These are phyloP conservation scores for Biston betularia DNA, from an alignment of 2,888 invertebrate species.

Conservation along the genomic window DNA sequence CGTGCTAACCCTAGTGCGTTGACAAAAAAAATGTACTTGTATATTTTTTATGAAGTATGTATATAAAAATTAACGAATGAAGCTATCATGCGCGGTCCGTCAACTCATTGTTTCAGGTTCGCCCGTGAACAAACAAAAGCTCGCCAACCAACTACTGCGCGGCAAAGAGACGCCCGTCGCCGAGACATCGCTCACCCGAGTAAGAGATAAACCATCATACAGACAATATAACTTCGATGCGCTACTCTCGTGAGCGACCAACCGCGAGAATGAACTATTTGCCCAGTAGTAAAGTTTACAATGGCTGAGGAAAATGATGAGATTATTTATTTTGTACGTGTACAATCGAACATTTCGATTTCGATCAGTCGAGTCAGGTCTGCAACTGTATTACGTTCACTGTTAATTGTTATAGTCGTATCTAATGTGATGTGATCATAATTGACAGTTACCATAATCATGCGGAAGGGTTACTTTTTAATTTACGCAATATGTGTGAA, in stretches of 20 bases:
- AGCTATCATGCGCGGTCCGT: constrained; percentile 3
- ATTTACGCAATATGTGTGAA: too few relatives aligned
- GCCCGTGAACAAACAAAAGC: constrained; percentile 93
- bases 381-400: too few relatives aligned
- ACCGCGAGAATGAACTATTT: constrained; percentile 30
- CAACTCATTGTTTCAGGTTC: constrained; percentile 86
- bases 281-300: constrained; percentile 13
- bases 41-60: too few relatives aligned
- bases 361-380: background rate
- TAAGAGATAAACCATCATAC: constrained; percentile 83
- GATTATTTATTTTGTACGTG: constrained; percentile 9
- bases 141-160: constrained; percentile 91
- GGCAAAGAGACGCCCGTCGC: constrained; percentile 89
- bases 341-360: background rate
- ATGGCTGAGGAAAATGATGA: constrained; percentile 29
- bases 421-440: background rate
- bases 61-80: background rate
- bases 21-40: too few relatives aligned
- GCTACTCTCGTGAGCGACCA: constrained; percentile 64
- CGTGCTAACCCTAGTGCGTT: too few relatives aligned
- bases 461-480: too few relatives aligned
- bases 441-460: too few relatives aligned
- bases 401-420: background rate
- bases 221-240: constrained; percentile 75
- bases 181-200: constrained; percentile 93